Percentiles rank a stretch among this genome's conserved stretches.
Conservation (phyloP, 2,113 vertebrate genomes). For the Promerops cafer region DNA sequence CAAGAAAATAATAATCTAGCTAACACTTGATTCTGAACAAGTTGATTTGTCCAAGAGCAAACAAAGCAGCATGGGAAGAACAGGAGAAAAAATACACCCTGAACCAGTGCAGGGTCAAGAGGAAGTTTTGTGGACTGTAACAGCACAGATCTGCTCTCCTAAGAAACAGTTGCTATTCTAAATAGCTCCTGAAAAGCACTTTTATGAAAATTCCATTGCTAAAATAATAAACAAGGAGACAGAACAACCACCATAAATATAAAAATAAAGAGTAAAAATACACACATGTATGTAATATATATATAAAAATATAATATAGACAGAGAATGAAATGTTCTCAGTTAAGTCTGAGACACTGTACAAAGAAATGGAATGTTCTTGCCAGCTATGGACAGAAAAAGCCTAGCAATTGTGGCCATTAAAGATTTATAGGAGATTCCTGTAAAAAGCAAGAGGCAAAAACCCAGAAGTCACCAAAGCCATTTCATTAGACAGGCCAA, state of each 20-base stretch:
- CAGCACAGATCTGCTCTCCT: neutral
- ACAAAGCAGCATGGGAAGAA: neutral
- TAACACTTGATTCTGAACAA: neutral
- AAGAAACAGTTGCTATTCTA: neutral
- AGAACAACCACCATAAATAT: neutral
- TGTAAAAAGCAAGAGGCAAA: neutral
- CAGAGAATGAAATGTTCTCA: neutral
- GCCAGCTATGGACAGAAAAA: neutral
- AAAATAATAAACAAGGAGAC: constrained; percentile 19
- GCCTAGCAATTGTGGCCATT: neutral
- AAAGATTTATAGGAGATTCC: neutral
- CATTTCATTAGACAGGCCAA: neutral
- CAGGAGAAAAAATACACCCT: neutral
- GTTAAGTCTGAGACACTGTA: neutral
- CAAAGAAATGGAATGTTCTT: neutral
- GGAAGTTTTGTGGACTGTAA: neutral
- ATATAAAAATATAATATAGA: neutral
- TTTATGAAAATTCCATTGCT: neutral
- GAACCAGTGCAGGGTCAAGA: neutral
- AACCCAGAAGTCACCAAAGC: neutral
- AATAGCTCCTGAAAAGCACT: neutral
- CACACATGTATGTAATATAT: neutral
- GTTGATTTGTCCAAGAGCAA: neutral
- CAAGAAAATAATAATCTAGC: neutral
- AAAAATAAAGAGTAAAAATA: constrained; percentile 28